Base-by-base conservation (phyloP, 2,888 invertebrate species). In the Platycnemis pennipes region DNA sequence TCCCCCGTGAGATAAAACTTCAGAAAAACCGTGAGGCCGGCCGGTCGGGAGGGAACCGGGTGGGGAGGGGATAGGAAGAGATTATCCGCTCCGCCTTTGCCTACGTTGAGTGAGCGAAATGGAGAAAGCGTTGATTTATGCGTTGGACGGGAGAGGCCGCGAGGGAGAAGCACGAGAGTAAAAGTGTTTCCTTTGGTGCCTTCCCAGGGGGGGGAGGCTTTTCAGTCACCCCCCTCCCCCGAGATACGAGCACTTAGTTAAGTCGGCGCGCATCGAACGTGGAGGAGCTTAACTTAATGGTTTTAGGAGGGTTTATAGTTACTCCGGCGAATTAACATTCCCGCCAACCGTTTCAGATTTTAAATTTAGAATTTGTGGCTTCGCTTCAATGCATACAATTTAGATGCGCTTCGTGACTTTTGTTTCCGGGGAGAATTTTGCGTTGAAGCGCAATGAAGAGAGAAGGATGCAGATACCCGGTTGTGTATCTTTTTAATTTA, bases 101-200 rank as follows among this genome's bases (percentile, higher is more conserved):
- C 77, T 77, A 31, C 77, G 77, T 13, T 77, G 77, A 77, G 69
- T 31, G 69, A 31, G 77, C 77, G 77, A 77, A 77, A 31, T 77
- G 77, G 77, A 77, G 46, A 87, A 46, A 87, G 46, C 45, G 87
- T 87, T 87, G 87, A 87, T 87, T 87, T 87, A 87, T 87, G 44
- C 46, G 87, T 13, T 16, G 45, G 87, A 46, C 45, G 87, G 87
- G 77, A 13, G 63, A 63, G 63, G 63, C 26, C 63, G 63, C 63
- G 63, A 77, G 1, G 63, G 77, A 77, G 77, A 37, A 5, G 77
- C 31, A 37, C 2, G 77, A 2, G 77, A 77, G 77, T 77, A 77
- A 77, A 77, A 77, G 77, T 77, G 77, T 77, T 77, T 77, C 77
- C 77, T 31, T 37, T 37, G 0, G 31, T 77, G 77, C 77, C 3